phyloP scores from a whole-genome alignment of 2,888 invertebrate species.

The Conchocele bisecta region DNA sequence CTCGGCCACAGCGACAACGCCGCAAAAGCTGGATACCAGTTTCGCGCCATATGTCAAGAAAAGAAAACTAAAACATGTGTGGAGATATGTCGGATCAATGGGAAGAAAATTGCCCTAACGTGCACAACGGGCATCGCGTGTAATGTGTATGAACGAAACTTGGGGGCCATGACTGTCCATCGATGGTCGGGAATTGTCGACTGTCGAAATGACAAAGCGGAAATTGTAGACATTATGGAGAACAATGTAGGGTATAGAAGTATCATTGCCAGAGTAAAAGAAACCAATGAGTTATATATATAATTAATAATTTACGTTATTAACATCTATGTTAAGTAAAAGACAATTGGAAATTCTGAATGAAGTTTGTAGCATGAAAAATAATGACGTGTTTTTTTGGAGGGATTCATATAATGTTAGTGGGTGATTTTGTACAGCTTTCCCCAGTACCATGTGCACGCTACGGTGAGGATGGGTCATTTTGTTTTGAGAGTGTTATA shows the following conservation, averaged over 20 bases:
- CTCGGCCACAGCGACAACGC: too few species aligned
- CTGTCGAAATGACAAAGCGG: not conserved
- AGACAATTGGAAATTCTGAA: not conserved
- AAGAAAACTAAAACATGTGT: too few species aligned
- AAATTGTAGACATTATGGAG: not conserved
- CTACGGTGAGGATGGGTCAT: not conserved
- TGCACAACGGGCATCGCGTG: too few species aligned
- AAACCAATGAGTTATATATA: not conserved
- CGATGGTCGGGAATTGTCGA: conserved; percentile 2
- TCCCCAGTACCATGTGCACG: not conserved
- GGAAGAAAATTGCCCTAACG: not conserved
- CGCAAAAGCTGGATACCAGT: too few species aligned
- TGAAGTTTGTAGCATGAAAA: not conserved
- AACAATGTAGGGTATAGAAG: not conserved
- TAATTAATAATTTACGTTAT: not conserved
- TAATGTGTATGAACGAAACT: not conserved
- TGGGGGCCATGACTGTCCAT: too few species aligned
- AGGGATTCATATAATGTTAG: not conserved
- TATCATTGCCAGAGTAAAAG: not conserved
- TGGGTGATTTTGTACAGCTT: conserved; percentile 3
- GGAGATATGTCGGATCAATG: too few species aligned
- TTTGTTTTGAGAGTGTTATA: not conserved
- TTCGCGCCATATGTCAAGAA: too few species aligned
- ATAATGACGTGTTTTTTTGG: not conserved
- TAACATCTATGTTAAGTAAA: not conserved